Percentiles rank a stretch among this genome's conserved stretches.
Conservation (phyloP, 1,140 invertebrate genomes). For the Lordiphosa clarofinis region DNA sequence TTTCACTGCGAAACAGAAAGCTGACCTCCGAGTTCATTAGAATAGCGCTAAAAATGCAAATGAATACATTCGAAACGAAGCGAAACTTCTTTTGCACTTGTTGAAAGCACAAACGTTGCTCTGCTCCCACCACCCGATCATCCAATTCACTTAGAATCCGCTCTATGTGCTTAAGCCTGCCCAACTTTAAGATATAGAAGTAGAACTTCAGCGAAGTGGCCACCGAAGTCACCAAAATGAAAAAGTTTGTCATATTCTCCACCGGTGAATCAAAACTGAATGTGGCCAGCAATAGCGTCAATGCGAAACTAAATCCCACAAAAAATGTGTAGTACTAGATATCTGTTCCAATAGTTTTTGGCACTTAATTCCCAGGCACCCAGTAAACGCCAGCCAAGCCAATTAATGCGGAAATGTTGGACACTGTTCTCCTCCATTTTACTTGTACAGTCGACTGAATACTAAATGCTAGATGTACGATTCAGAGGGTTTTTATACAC, state of each 20-base stretch:
- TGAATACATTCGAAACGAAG: conserved; percentile 27
- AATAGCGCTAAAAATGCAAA: conserved; percentile 7
- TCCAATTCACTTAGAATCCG: conserved; percentile 34
- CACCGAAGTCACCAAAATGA: conserved; percentile 30
- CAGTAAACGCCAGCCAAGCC: conserved; percentile 19
- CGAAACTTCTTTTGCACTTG: conserved; percentile 12
- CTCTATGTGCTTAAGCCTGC: conserved; percentile 1
- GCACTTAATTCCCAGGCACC: conserved; percentile 33
- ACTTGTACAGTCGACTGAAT: not conserved
- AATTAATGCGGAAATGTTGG: conserved; percentile 26
- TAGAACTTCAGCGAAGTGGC: conserved; percentile 36
- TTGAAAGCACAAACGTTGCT: conserved; percentile 15
- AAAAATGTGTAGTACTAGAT: conserved; percentile 19
- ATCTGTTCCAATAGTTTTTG: conserved; percentile 1
- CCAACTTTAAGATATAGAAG: conserved; percentile 30
- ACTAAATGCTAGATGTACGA: not conserved
- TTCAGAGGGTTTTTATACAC: not conserved
- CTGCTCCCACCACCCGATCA: conserved; percentile 12
- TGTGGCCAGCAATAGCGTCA: conserved; percentile 14
- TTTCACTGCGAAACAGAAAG: conserved; percentile 20
- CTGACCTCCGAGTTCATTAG: conserved; percentile 12
- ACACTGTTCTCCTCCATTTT: not conserved
- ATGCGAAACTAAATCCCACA: conserved; percentile 20
- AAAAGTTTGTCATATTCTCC: conserved; percentile 53
- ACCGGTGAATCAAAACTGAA: conserved; percentile 26